A percentile compares a stretch with the other conserved stretches of the same genome.
Conservation (phyloP, 2,888 invertebrate species). For the Drosophila lacicola region DNA sequence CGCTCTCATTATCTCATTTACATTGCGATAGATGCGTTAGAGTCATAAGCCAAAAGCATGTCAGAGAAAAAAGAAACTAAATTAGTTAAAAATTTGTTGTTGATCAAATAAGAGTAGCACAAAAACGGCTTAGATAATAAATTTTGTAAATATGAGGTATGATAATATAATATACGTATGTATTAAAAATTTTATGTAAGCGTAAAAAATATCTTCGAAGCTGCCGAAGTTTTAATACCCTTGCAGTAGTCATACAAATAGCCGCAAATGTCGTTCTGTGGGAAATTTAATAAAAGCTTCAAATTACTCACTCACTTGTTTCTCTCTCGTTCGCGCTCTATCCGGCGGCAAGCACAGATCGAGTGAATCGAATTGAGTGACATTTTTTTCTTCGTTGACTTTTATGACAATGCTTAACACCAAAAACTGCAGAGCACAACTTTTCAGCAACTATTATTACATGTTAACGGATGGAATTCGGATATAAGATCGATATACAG, state of each 20-base stretch:
- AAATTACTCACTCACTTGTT: neutral
- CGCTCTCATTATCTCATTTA: constrained; percentile 61
- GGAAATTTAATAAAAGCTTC: neutral
- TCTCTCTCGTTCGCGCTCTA: neutral
- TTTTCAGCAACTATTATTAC: no score
- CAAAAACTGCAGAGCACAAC: no score
- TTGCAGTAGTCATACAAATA: neutral
- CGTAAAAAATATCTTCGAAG: constrained; percentile 9
- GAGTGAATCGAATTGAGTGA: neutral
- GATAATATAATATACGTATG: constrained; percentile 6
- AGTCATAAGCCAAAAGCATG: constrained; percentile 81
- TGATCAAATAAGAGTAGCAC: constrained; percentile 47
- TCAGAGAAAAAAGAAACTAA: constrained; percentile 84
- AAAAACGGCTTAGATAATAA: constrained; percentile 19
- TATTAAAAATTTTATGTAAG: constrained; percentile 12
- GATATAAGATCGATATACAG: no score
- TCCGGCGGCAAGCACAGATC: neutral
- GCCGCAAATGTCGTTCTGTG: neutral
- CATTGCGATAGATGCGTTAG: constrained; percentile 76
- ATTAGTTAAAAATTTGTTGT: constrained; percentile 80
- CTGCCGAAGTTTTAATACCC: constrained; percentile 14
- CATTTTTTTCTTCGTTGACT: neutral
- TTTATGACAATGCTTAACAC: no score
- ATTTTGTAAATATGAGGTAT: neutral
- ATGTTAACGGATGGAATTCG: no score